Base-by-base conservation (phyloP, 2,113 vertebrate genomes). In the Lasiurus cinereus region DNA sequence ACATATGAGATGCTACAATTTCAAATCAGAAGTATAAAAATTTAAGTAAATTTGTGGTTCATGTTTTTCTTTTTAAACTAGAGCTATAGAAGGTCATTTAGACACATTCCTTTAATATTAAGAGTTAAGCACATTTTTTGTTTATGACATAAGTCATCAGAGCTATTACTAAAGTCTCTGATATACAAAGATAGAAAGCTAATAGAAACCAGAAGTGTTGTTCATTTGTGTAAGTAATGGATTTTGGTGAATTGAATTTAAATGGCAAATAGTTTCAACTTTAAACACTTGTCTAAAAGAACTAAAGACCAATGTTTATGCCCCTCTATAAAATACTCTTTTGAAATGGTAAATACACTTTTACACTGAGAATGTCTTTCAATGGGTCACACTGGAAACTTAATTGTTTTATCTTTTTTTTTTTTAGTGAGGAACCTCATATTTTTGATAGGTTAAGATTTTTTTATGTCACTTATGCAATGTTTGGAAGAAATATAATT, bases 161-260 rank as follows among this genome's bases (percentile, higher is more conserved):
- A 90, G n/a, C 8, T 36, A 54, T 76, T 96, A 62, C 72, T 90
- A 62, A 90, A 86, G 64, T 79, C 77, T 91, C 77, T 83, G 56
- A 84, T 36, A 27, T 62, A 80, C 67, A 77, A 91, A 70, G 52
- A 91, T 27, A 88, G 31, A 21, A 18, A 93, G n/a, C 46, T 93
- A 91, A 83, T 39, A 56, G 77, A 91, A 78, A 83, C 48, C 62
- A 90, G 76, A 83, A 83, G 50, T 82, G 16, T 36, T 80, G 36
- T 70, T 83, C 33, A 77, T 52, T 50, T 83, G 62, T 22, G 52
- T 80, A 93, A 79, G 39, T 69, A 13, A n/a, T 87, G 77, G 83
- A 72, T 94, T 98, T 97, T 96, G 83, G 79, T 96, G 95, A 96
- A 70, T 83, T 97, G 83, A 93, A 96, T 98, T 98, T 97, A 97